Base-by-base conservation (phyloP, 2,888 invertebrate genomes). In the Mesorhabditis belari region DNA sequence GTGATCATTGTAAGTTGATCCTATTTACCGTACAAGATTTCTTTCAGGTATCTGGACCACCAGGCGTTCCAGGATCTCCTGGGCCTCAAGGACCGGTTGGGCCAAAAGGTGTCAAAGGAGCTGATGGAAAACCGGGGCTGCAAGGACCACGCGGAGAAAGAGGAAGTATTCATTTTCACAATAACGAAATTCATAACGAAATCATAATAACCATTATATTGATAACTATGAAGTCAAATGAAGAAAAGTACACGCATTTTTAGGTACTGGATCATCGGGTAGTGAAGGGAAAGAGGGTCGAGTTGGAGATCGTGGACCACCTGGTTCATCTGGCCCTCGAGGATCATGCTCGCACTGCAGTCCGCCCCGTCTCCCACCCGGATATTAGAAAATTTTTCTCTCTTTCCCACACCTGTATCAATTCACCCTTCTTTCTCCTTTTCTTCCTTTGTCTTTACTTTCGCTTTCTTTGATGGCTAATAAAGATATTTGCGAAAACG, bases 261-360 rank as follows among this genome's bases (percentile, higher is more conserved):
- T 53, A 64, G 65, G 69, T 50, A 12, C 66, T 0, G 71, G 71
- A 27, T 50, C 60, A 19, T 62, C 62, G 0, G 71, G 71, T 52
- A 60, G 63, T 17, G 69, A 69, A 24, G 71, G 71, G 25, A 65
- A 64, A 52, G 69, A 69, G 19, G 71, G 71, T 28, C 58, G 56
- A 2, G 49, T 53, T 17, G 73, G 73, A 57, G 64, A 63, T 27
- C 29, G 57, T 4, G 73, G 73, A 35, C 59, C 65, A 6, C 55
- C 61, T 29, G 73, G 73, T 54, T 61, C 66, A 23, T 64, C 65
- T 61, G 73, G 73, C 23, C 63, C 64, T 6, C 60, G 67, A 27
- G 73, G 73, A 19, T 61, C 69, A 5, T 72, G 71, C 23, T 68
- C 68, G 26, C 71, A 72, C 56, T 72, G 71, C 25, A 69, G 69